A percentile compares a stretch with the other conserved stretches of the same genome.
Evolutionary conservation across 2,113 vertebrate species (phyloP).

Genomic region (Catharus fuscescens): DNA sequence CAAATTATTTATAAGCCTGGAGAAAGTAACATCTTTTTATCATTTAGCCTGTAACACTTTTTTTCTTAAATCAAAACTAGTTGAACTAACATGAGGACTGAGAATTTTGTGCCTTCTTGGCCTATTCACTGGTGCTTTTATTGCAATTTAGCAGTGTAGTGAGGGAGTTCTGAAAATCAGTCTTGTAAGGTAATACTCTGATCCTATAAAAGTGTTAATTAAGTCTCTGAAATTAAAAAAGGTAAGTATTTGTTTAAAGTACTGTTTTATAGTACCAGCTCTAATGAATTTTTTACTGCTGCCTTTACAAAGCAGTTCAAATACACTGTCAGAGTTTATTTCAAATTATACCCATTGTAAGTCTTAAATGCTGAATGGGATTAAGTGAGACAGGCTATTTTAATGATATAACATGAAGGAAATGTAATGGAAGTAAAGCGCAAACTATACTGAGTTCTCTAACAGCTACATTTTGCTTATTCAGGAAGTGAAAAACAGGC

Average conservation of each 20-base stretch:
- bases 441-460: neutral
- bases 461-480: neutral
- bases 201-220: neutral
- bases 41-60: neutral
- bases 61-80: neutral
- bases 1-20: neutral
- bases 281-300: neutral
- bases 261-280: neutral
- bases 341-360: neutral
- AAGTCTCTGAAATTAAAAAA: neutral
- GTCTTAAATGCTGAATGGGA: neutral
- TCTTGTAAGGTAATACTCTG: neutral
- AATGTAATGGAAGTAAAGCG: neutral
- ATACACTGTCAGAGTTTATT: neutral
- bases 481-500: neutral
- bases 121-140: neutral
- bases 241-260: neutral
- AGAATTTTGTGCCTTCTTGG: neutral
- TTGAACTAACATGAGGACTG: neutral
- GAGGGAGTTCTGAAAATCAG: neutral
- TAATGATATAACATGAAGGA: neutral
- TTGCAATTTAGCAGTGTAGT: neutral
- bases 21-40: neutral
- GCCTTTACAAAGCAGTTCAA: neutral
- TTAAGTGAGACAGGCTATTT: neutral